These are phyloP conservation scores for Ailuropoda melanoleuca DNA, from an alignment of 2,113 vertebrate genomes.

Conservation along the genomic window DNA sequence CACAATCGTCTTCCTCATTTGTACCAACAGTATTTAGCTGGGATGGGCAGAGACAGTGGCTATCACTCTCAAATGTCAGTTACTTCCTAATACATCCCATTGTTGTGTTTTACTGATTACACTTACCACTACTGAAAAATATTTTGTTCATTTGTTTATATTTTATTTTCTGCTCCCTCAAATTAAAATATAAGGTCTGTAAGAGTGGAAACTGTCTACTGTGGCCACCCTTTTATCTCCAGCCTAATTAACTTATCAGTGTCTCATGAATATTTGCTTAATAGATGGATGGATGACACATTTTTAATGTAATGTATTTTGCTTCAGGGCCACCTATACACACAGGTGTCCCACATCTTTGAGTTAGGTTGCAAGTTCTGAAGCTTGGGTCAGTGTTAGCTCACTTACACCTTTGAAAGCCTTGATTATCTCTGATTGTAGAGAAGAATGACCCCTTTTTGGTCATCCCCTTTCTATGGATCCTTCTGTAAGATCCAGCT, in stretches of 20 bases:
- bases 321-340: not conserved
- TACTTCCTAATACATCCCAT: not conserved
- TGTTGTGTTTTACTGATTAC: not conserved
- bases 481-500: not conserved
- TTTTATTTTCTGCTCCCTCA: not conserved
- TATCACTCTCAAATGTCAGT: not conserved
- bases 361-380: not conserved
- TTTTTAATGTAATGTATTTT: not conserved
- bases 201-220: not conserved
- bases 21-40: no score
- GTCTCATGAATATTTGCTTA: not conserved
- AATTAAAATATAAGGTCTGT: not conserved
- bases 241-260: not conserved
- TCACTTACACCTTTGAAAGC: not conserved
- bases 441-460: not conserved
- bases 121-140: not conserved
- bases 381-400: not conserved
- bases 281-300: not conserved
- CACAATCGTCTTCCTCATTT: not conserved
- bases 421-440: not conserved
- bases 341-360: not conserved
- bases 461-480: not conserved
- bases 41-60: not conserved
- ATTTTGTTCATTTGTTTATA: not conserved
- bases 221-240: not conserved